Evolutionary conservation across 2,113 vertebrate genomes (phyloP).

Genomic region (Nicator chloris): DNA sequence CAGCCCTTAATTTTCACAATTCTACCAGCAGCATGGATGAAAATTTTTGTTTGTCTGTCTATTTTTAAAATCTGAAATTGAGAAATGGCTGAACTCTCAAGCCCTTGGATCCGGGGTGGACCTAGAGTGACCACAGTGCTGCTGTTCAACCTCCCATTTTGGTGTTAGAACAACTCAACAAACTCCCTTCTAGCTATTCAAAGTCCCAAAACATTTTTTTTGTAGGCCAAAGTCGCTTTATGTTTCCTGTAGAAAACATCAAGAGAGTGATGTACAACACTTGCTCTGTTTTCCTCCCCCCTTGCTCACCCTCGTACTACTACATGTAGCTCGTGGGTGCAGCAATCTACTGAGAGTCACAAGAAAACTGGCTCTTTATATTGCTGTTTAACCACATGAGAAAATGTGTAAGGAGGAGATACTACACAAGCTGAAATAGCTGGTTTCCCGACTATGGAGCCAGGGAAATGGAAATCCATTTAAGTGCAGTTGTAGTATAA

Average conservation of each 20-base stretch:
- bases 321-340: neutral
- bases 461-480: neutral
- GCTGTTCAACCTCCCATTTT: neutral
- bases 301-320: neutral
- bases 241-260: neutral
- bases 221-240: neutral
- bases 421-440: neutral
- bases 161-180: neutral
- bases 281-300: neutral
- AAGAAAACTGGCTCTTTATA: neutral
- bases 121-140: neutral
- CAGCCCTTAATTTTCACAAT: neutral
- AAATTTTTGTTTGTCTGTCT: neutral
- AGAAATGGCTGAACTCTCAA: neutral
- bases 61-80: neutral
- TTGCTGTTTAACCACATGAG: neutral
- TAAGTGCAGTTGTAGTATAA: neutral
- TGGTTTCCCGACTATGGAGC: neutral
- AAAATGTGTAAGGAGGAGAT: neutral
- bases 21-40: neutral
- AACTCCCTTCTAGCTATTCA: neutral
- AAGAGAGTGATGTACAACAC: neutral
- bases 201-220: neutral
- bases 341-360: neutral
- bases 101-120: neutral